Percentiles rank a stretch among this genome's conserved stretches.
phyloP scores from a whole-genome alignment of 92 coral and sea anemone species.

The Epizoanthus ramosus region DNA sequence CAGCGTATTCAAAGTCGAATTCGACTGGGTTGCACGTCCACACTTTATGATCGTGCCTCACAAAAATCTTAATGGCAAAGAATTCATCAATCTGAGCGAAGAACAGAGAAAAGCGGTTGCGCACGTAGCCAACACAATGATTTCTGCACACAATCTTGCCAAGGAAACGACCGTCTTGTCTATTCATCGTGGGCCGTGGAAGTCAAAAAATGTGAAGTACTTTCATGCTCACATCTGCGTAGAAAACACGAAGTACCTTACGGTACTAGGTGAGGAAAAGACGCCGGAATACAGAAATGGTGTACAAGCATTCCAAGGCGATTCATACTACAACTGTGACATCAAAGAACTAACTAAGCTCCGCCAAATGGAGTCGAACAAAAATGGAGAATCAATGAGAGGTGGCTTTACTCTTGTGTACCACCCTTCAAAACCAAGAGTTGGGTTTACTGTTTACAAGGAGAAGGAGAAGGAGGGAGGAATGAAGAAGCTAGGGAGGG shows the following conservation, averaged over 20 bases:
- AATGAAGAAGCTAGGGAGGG: no score
- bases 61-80: no score
- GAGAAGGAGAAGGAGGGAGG: constrained; percentile 12
- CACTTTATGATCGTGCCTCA: constrained; percentile 56
- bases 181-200: constrained; percentile 76
- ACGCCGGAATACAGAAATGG: no score
- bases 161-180: constrained; percentile 52
- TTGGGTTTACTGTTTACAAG: constrained; percentile 70
- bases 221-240: constrained; percentile 70
- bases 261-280: constrained; percentile 12
- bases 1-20: no score
- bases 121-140: constrained; percentile 53
- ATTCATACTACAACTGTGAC: no score
- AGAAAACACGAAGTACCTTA: constrained; percentile 49
- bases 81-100: no score
- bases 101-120: constrained; percentile 23
- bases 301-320: no score
- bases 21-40: no score
- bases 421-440: constrained; percentile 67
- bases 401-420: constrained; percentile 45
- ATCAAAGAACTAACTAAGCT: no score
- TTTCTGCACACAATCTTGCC: constrained; percentile 40
- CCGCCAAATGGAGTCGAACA: no score
- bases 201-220: constrained; percentile 39
- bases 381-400: no score